A percentile compares a stretch with the other conserved stretches of the same genome.
Evolutionary conservation across 2,113 vertebrate species (phyloP).

Genomic region (Galbula dea): DNA sequence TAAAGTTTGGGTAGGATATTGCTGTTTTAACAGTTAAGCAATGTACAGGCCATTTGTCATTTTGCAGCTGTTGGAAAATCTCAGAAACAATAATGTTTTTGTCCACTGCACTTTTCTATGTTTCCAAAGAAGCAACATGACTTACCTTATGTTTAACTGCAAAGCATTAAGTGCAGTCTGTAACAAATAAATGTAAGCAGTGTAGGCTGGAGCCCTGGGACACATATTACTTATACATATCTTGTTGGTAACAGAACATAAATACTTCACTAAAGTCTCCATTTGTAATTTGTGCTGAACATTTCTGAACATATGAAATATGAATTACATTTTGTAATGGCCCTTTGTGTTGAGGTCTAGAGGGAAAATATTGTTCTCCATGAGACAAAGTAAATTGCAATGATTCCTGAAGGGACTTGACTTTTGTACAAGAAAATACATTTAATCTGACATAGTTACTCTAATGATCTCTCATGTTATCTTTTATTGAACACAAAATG

Average conservation of each 20-base stretch:
- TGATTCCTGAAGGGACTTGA: conserved; percentile 76
- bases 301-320: conserved; percentile 89
- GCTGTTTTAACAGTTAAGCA: not conserved
- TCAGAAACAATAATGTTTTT: conserved; percentile 56
- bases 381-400: conserved; percentile 86
- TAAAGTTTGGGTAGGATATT: not conserved
- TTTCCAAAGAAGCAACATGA: conserved; percentile 46
- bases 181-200: conserved; percentile 81
- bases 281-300: conserved; percentile 85
- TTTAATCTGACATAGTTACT: conserved; percentile 80
- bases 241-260: conserved; percentile 86
- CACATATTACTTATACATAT: conserved; percentile 89
- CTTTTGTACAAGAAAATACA: conserved; percentile 77
- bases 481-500: conserved; percentile 78
- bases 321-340: conserved; percentile 91
- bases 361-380: conserved; percentile 78
- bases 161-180: conserved; percentile 71
- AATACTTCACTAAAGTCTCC: conserved; percentile 90
- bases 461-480: conserved; percentile 78
- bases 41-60: not conserved
- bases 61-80: conserved; percentile 34
- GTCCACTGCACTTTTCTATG: conserved; percentile 51
- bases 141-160: conserved; percentile 47
- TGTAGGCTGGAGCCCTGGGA: conserved; percentile 78
- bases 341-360: conserved; percentile 77